phyloP scores from a whole-genome alignment of 2,797 vertebrate species.

The Chiroxiphia lanceolata region DNA sequence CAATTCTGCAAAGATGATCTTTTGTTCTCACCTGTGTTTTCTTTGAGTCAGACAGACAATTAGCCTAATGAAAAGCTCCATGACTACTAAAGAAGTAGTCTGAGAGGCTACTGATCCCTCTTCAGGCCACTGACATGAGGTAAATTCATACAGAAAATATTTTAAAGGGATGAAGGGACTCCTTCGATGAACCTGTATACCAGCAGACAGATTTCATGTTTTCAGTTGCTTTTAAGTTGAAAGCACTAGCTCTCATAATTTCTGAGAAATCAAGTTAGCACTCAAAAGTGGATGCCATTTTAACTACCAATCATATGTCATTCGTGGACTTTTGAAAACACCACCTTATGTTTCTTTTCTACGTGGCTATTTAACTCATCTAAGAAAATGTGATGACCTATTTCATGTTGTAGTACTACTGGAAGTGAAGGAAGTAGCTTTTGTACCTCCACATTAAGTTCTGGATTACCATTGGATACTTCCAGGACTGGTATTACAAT shows the following conservation, averaged over 20 bases:
- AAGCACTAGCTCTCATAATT: neutral
- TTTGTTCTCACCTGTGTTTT: neutral
- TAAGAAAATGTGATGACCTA: neutral
- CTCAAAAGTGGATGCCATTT: neutral
- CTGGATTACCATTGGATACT: neutral
- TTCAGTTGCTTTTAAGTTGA: neutral
- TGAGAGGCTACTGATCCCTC: neutral
- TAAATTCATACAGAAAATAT: neutral
- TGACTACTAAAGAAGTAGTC: neutral
- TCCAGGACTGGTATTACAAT: neutral
- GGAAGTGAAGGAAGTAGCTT: neutral
- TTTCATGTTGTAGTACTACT: neutral
- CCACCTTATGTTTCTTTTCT: neutral
- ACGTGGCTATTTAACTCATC: accelerated
- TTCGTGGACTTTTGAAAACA: neutral
- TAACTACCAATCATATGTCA: neutral
- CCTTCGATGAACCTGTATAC: neutral
- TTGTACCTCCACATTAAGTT: neutral
- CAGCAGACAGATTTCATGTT: neutral
- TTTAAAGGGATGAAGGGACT: neutral
- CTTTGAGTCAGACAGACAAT: neutral
- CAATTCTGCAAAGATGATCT: neutral
- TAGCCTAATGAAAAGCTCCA: neutral
- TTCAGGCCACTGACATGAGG: neutral
- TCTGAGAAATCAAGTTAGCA: neutral